phyloP scores from a whole-genome alignment of 2,888 invertebrate species.

The Eumerus sabulonum region DNA sequence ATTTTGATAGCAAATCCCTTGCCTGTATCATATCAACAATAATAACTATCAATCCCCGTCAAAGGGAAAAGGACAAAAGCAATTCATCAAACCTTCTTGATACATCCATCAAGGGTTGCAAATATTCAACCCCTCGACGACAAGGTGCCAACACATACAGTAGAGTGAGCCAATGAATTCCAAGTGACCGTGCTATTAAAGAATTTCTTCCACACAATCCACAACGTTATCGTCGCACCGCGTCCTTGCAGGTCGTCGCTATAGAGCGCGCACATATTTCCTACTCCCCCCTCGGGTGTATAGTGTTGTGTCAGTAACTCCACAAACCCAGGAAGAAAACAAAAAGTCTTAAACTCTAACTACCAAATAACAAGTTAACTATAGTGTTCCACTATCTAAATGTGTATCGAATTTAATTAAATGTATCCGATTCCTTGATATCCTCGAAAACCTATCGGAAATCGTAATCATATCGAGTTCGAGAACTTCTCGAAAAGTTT shows the following conservation, averaged over 20 bases:
- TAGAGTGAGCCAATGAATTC: neutral
- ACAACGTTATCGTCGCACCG: constrained; percentile 29
- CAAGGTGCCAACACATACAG: neutral
- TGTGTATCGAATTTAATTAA: neutral
- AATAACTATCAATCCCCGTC: constrained; percentile 19
- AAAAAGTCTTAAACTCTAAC: constrained; percentile 10
- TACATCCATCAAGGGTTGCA: constrained; percentile 20
- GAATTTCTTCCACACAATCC: constrained; percentile 45
- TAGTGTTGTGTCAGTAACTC: constrained; percentile 21
- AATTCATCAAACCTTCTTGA: constrained; percentile 31
- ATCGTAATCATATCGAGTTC: neutral
- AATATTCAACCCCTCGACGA: constrained; percentile 19
- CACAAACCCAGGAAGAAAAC: neutral
- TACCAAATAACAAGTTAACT: constrained; percentile 31
- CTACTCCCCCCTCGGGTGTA: constrained; percentile 26
- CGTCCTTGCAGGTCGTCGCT: constrained; percentile 34
- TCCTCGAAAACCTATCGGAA: neutral
- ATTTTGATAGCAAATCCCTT: constrained; percentile 30
- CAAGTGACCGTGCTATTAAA: constrained; percentile 18
- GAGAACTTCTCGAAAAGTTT: constrained; percentile 4
- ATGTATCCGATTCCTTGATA: neutral
- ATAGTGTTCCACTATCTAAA: neutral
- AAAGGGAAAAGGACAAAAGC: neutral
- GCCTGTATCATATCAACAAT: constrained; percentile 24
- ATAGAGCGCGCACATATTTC: constrained; percentile 41